A percentile compares a stretch with the other conserved stretches of the same genome.
These are phyloP conservation scores for Dissostichus mawsoni DNA, from an alignment of 2,113 vertebrate genomes.

Conservation along the genomic window DNA sequence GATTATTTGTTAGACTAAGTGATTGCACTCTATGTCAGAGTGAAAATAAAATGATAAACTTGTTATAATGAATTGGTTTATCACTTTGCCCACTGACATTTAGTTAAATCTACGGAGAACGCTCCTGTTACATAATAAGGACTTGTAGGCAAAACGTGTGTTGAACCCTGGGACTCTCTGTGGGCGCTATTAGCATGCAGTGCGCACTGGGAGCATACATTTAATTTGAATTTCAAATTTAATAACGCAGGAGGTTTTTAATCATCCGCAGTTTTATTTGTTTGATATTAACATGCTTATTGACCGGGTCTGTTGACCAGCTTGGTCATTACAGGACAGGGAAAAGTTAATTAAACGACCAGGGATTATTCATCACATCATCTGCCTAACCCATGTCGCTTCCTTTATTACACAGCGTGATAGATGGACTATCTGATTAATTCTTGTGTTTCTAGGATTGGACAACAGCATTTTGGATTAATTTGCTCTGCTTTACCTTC, in stretches of 20 bases:
- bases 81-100: slow-evolving; percentile 67
- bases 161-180: slow-evolving; percentile 87
- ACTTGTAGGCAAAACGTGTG: slow-evolving; percentile 57
- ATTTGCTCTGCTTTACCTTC: slow-evolving; percentile 87
- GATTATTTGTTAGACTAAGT: slow-evolving; percentile 54
- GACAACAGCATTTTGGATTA: slow-evolving; percentile 94
- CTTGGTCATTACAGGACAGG: slow-evolving; percentile 99
- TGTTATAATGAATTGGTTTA: slow-evolving; percentile 56
- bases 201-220: slow-evolving; percentile 94
- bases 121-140: slow-evolving; percentile 77
- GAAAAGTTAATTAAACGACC: slow-evolving; percentile 99
- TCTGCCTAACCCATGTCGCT: slow-evolving; percentile 97
- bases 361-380: slow-evolving; percentile 99
- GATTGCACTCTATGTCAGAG: slow-evolving; percentile 37
- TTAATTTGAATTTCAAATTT: slow-evolving; percentile 99
- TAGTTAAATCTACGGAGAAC: slow-evolving; percentile 60
- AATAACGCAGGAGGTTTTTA: slow-evolving; percentile 99
- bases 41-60: slow-evolving; percentile 54
- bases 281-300: slow-evolving; percentile 99
- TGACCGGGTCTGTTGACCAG: slow-evolving; percentile 99
- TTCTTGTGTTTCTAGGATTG: slow-evolving; percentile 99
- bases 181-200: slow-evolving; percentile 93
- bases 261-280: slow-evolving; percentile 99
- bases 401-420: slow-evolving; percentile 98
- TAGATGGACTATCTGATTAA: slow-evolving; percentile 97